phyloP scores from a whole-genome alignment of 2,888 invertebrate genomes.

The Ceramica pisi region DNA sequence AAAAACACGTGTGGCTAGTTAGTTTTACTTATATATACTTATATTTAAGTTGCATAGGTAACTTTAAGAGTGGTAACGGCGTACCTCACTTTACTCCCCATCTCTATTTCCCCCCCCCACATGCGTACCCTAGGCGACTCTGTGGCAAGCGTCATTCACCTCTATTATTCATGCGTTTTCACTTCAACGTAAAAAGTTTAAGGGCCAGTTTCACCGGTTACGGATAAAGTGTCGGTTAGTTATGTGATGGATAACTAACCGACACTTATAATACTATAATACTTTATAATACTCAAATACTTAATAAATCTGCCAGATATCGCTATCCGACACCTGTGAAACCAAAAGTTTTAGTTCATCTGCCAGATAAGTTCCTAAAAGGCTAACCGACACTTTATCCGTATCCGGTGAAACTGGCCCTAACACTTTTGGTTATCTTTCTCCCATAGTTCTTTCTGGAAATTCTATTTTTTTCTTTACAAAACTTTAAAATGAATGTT shows the following conservation, averaged over 20 bases:
- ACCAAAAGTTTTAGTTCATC: too few relatives aligned
- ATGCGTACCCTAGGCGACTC: slow-evolving; percentile 15
- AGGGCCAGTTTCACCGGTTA: too few relatives aligned
- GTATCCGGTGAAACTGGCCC: too few relatives aligned
- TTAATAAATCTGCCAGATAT: too few relatives aligned
- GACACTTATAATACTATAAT: too few relatives aligned
- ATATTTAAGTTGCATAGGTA: neutral
- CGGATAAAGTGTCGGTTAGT: too few relatives aligned
- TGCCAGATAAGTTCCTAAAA: too few relatives aligned
- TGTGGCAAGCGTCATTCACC: slow-evolving; percentile 23
- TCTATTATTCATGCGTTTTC: slow-evolving; percentile 57
- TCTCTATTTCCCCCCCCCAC: neutral
- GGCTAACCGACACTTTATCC: too few relatives aligned
- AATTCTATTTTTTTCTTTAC: slow-evolving; percentile 19
- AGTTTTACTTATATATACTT: slow-evolving; percentile 5
- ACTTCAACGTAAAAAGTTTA: slow-evolving; percentile 52
- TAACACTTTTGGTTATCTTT: slow-evolving; percentile 37
- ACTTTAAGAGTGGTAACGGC: slow-evolving; percentile 1
- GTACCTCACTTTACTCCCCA: neutral
- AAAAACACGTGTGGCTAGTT: slow-evolving; percentile 11
- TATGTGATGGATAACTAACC: too few relatives aligned
- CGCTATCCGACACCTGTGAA: too few relatives aligned
- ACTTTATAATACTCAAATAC: too few relatives aligned
- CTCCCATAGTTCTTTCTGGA: slow-evolving; percentile 34
- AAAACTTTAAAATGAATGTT: slow-evolving; percentile 37